A percentile compares a stretch with the other conserved stretches of the same genome.
phyloP scores from a whole-genome alignment of 64 coral and sea anemone genomes.

The Stylophora pistillata region DNA sequence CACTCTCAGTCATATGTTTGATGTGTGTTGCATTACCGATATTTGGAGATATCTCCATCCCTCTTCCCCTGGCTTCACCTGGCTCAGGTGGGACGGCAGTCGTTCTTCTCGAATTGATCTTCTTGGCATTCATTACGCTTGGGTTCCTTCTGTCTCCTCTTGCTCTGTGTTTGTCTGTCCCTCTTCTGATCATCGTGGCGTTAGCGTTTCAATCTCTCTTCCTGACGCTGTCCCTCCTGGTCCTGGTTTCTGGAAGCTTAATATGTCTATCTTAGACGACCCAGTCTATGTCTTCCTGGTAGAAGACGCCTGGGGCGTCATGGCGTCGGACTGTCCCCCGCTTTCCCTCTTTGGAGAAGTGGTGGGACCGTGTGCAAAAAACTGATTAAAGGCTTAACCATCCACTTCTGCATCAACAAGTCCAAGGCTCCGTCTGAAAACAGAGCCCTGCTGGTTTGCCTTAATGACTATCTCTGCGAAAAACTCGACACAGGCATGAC shows the following conservation, averaged over 20 bases:
- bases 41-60: not conserved
- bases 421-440: not conserved
- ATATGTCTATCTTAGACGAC: not conserved
- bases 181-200: conserved; percentile 42
- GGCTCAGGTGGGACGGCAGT: not conserved
- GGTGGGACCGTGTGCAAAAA: conserved; percentile 53
- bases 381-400: conserved; percentile 2
- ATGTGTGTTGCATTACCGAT: not conserved
- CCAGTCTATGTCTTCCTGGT: not conserved
- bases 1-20: not conserved
- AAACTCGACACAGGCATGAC: not conserved
- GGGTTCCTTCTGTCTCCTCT: not conserved
- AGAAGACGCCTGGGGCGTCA: too few relatives aligned
- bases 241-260: conserved; percentile 34
- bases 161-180: conserved; percentile 22
- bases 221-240: not conserved
- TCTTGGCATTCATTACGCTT: not conserved
- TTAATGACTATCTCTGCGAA: not conserved
- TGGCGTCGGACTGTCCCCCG: not conserved
- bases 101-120: not conserved
- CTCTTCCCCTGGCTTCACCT: not conserved
- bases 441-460: not conserved
- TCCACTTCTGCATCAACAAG: not conserved
- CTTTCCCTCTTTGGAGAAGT: not conserved
- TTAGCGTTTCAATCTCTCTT: not conserved